Evolutionary conservation across 2,888 invertebrate genomes (phyloP).

Genomic region (Plebejus anna): DNA sequence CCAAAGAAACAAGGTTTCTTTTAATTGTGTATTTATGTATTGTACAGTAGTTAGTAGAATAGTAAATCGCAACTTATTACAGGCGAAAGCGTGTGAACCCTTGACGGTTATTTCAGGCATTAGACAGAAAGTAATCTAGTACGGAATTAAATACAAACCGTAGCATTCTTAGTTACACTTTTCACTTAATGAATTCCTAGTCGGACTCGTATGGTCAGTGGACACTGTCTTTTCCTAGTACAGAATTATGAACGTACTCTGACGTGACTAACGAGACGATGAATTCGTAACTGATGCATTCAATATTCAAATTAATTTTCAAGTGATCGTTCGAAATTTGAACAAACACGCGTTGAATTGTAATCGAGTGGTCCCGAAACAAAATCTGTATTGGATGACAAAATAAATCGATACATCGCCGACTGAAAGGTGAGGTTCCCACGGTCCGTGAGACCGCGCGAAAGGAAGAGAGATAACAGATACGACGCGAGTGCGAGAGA

Average conservation of each 20-base stretch:
- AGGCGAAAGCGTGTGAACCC: conserved; percentile 36
- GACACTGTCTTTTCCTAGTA: conserved; percentile 20
- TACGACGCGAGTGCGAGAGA: conserved; percentile 34
- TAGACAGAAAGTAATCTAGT: conserved; percentile 33
- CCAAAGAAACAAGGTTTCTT: conserved; percentile 1
- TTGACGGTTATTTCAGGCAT: conserved; percentile 33
- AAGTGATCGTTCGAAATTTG: conserved; percentile 31
- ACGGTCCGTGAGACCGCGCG: conserved; percentile 50
- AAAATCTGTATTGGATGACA: conserved; percentile 45
- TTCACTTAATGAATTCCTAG: conserved; percentile 25
- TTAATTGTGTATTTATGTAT: conserved; percentile 13
- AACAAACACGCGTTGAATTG: conserved; percentile 30
- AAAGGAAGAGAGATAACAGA: conserved; percentile 35
- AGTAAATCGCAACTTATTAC: not conserved
- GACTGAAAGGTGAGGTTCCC: conserved; percentile 55
- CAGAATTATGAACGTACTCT: not conserved
- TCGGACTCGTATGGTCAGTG: not conserved
- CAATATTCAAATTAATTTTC: conserved; percentile 23
- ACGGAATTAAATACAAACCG: conserved; percentile 32
- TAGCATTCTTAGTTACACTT: conserved; percentile 31
- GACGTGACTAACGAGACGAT: not conserved
- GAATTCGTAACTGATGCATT: conserved; percentile 8
- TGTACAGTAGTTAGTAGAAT: conserved; percentile 10
- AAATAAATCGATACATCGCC: conserved; percentile 47
- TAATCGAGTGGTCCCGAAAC: conserved; percentile 38